These are phyloP conservation scores for Ctenochaetus hawaiiensis DNA, from an alignment of 2,797 vertebrate genomes.

Conservation along the genomic window DNA sequence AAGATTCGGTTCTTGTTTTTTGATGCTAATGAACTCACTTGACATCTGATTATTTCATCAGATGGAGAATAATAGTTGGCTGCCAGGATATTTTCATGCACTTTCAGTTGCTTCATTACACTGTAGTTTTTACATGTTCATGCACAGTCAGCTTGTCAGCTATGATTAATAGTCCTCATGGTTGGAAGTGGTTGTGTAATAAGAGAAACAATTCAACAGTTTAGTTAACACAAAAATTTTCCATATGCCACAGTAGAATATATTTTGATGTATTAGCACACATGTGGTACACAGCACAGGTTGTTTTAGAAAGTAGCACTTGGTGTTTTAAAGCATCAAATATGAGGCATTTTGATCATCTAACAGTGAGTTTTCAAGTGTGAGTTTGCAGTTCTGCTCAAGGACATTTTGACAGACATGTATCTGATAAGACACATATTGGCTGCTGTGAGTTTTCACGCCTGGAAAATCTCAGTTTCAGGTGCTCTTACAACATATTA, in stretches of 20 bases:
- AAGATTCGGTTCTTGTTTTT: slow-evolving; percentile 8
- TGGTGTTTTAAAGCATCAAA: neutral
- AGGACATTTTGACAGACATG: slow-evolving; percentile 1
- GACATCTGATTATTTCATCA: slow-evolving; percentile 27
- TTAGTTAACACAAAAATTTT: neutral
- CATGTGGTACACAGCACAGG: neutral
- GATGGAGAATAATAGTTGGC: slow-evolving; percentile 15
- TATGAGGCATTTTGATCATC: neutral
- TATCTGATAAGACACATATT: neutral
- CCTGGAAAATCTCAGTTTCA: neutral
- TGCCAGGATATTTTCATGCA: slow-evolving; percentile 13
- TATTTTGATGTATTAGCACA: slow-evolving; percentile 17
- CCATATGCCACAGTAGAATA: neutral
- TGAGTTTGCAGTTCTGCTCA: neutral
- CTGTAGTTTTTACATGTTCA: neutral
- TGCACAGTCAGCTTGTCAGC: slow-evolving; percentile 4
- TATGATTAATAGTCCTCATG: slow-evolving; percentile 10
- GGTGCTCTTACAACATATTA: neutral
- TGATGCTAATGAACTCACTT: neutral
- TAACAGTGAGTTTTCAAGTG: neutral
- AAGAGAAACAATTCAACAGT: neutral
- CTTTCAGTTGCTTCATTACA: slow-evolving; percentile 2
- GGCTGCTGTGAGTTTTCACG: neutral
- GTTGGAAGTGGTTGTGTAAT: neutral
- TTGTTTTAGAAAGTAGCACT: neutral